Conservation (phyloP, 2,888 invertebrate genomes). For the Scaptomyza parva region DNA sequence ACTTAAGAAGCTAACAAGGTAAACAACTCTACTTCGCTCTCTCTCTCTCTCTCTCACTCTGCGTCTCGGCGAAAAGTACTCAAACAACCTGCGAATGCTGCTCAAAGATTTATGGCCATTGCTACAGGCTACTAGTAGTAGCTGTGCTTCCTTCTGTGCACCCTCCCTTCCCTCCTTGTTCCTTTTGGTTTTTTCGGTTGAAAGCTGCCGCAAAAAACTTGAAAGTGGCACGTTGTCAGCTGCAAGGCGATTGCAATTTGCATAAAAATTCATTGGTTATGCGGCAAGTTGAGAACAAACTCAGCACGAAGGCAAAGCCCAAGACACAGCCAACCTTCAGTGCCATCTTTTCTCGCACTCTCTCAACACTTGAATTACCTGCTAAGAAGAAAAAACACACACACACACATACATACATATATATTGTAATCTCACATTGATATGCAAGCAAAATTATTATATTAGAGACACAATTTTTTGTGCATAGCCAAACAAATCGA, state of each 20-base stretch:
- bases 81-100: constrained; percentile 43
- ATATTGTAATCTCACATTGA: constrained; percentile 3
- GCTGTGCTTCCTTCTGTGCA: constrained; percentile 12
- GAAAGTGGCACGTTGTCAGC: constrained; percentile 72
- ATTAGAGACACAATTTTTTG: not conserved
- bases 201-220: constrained; percentile 58
- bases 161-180: not conserved
- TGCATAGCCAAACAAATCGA: constrained; percentile 7
- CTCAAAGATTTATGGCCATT: constrained; percentile 73
- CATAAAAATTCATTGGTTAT: constrained; percentile 83
- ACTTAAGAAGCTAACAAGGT: constrained; percentile 66
- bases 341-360: not conserved
- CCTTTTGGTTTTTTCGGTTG: constrained; percentile 1
- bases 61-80: not conserved
- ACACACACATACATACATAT: not conserved
- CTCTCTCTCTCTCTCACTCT: not conserved
- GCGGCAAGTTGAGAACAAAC: constrained; percentile 68
- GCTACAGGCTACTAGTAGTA: constrained; percentile 49
- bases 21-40: constrained; percentile 46
- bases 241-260: constrained; percentile 80
- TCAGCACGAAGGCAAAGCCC: constrained; percentile 14
- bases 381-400: constrained; percentile 7
- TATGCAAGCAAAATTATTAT: constrained; percentile 14
- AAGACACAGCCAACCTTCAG: constrained; percentile 5
- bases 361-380: constrained; percentile 42